A percentile compares a stretch with the other conserved stretches of the same genome.
phyloP scores from a whole-genome alignment of 2,113 vertebrate genomes.

The Ammodytes dubius region DNA sequence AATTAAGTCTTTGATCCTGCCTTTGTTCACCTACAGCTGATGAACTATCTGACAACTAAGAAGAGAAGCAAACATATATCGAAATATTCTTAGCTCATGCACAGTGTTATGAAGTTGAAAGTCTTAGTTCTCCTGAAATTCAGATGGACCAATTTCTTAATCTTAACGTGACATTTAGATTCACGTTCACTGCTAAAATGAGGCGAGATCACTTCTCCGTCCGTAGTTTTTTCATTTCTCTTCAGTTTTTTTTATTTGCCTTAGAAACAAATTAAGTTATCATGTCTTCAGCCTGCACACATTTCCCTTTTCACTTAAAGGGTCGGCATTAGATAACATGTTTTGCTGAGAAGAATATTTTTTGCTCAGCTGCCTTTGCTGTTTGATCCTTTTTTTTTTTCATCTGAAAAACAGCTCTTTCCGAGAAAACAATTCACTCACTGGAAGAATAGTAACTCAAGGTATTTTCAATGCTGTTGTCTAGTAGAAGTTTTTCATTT shows the following conservation, averaged over 20 bases:
- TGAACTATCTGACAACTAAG: slow-evolving; percentile 2
- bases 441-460: slow-evolving; percentile 8
- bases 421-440: neutral
- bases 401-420: slow-evolving; percentile 28
- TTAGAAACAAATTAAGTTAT: neutral
- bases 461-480: neutral
- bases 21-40: slow-evolving; percentile 10
- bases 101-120: neutral
- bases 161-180: neutral
- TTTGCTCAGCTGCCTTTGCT: slow-evolving; percentile 7
- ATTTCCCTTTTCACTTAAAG: neutral
- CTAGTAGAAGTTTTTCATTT: slow-evolving; percentile 8
- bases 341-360: slow-evolving; percentile 1
- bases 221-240: neutral
- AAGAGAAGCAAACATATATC: neutral
- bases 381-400: slow-evolving; percentile 23
- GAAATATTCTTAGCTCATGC: neutral
- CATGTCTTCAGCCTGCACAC: neutral
- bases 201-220: neutral
- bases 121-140: neutral
- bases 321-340: neutral
- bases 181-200: neutral
- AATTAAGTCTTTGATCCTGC: slow-evolving; percentile 13
- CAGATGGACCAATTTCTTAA: neutral
- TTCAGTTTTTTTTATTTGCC: neutral